Conservation (phyloP, 2,797 vertebrate genomes). For the Rhabdophis nuchalis region DNA sequence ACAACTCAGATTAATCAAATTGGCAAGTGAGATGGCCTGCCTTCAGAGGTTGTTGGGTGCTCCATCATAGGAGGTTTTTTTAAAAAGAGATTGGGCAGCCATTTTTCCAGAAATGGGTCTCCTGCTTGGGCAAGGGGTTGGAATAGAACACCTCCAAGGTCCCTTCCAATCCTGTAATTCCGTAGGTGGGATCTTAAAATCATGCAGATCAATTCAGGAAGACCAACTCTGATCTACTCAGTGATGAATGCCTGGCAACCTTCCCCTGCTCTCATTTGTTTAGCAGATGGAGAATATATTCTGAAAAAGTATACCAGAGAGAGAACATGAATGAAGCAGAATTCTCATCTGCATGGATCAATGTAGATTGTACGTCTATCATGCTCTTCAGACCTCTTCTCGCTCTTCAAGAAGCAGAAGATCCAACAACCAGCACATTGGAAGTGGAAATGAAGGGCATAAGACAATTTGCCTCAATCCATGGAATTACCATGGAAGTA, state of each 20-base stretch:
- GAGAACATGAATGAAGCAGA: neutral
- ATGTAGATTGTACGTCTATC: neutral
- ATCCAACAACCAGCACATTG: neutral
- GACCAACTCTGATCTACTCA: neutral
- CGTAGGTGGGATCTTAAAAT: neutral
- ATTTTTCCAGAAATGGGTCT: too few relatives aligned
- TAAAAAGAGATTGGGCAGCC: too few relatives aligned
- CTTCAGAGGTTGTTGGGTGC: too few relatives aligned
- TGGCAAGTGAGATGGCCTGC: too few relatives aligned
- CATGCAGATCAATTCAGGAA: neutral
- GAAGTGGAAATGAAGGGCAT: neutral
- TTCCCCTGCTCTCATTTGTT: neutral
- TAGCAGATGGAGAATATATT: neutral
- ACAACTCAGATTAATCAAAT: too few relatives aligned
- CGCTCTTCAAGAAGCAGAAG: neutral
- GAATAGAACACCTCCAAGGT: too few relatives aligned
- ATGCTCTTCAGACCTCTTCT: neutral
- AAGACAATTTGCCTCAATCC: neutral
- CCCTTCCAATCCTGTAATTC: too few relatives aligned
- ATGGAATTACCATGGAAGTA: neutral
- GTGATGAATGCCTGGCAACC: neutral
- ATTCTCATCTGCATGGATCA: neutral
- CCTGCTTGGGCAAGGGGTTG: too few relatives aligned
- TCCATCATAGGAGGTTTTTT: too few relatives aligned
- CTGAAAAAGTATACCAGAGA: neutral